phyloP scores from a whole-genome alignment of 2,888 invertebrate species.

The Eupeodes latifasciatus region DNA sequence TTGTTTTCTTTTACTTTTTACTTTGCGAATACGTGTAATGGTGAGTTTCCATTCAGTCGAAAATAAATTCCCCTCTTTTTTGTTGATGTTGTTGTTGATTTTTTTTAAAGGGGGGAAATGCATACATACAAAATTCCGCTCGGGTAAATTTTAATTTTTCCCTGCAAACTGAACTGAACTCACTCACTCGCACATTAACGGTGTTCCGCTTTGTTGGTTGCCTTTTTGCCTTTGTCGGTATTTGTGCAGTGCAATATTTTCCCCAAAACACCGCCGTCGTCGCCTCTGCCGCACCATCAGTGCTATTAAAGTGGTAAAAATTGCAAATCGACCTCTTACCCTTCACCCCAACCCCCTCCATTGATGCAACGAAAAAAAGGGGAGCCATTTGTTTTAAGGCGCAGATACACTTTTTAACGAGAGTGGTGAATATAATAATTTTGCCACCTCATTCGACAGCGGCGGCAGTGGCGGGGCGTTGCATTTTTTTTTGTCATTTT shows the following conservation, averaged over 20 bases:
- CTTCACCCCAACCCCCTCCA: constrained; percentile 1
- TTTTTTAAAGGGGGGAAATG: constrained; percentile 5
- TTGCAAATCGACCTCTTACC: constrained; percentile 2
- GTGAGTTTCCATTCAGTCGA: constrained; percentile 32
- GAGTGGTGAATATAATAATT: constrained; percentile 65
- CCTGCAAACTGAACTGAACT: constrained; percentile 11
- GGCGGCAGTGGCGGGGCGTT: constrained; percentile 64
- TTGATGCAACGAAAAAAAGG: constrained; percentile 40
- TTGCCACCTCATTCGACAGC: constrained; percentile 42
- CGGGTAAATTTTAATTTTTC: constrained; percentile 36
- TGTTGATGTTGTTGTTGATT: no score
- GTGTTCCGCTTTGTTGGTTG: constrained; percentile 69
- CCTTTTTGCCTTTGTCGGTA: background rate
- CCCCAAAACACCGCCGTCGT: constrained; percentile 31
- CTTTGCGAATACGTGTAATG: constrained; percentile 53
- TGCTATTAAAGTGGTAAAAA: background rate
- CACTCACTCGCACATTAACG: constrained; percentile 4
- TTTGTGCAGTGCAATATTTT: constrained; percentile 23
- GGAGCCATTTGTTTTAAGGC: constrained; percentile 61
- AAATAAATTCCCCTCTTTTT: background rate
- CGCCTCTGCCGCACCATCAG: background rate
- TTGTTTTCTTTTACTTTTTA: no score
- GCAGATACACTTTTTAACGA: constrained; percentile 65
- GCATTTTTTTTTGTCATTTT: constrained; percentile 56
- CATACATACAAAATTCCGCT: constrained; percentile 48